phyloP scores from a whole-genome alignment of 2,888 invertebrate species.

The Drosophila acutilabella region DNA sequence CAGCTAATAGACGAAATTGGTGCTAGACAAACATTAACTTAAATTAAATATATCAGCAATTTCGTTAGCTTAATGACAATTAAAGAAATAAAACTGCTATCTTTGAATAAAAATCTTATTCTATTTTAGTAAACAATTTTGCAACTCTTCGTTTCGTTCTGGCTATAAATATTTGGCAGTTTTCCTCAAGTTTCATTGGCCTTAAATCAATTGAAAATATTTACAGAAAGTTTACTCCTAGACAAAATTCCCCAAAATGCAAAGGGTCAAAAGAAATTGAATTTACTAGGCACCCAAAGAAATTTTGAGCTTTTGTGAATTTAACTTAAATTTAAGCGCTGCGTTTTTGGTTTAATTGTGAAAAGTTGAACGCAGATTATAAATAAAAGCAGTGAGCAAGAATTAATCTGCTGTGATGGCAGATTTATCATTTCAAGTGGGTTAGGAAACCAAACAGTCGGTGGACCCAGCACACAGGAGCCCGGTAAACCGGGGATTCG shows the following conservation, averaged over 20 bases:
- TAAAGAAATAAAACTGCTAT: too few relatives aligned
- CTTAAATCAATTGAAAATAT: constrained; percentile 30
- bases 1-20: constrained; percentile 11
- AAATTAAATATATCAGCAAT: background rate
- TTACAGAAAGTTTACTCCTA: constrained; percentile 2
- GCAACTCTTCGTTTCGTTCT: background rate
- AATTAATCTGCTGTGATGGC: constrained; percentile 17
- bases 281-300: constrained; percentile 11
- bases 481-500: background rate
- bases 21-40: background rate
- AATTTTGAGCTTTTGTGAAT: background rate
- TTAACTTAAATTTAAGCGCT: background rate
- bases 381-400: background rate
- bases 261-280: constrained; percentile 29
- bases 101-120: background rate
- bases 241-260: constrained; percentile 1
- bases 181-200: constrained; percentile 9
- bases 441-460: background rate
- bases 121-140: background rate
- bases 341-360: background rate
- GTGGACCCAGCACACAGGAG: too few relatives aligned
- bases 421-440: constrained; percentile 25
- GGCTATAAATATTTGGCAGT: background rate
- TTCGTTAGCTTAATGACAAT: too few relatives aligned
- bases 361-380: constrained; percentile 9